These are phyloP conservation scores for Drosophila neotestacea DNA, from an alignment of 2,888 invertebrate species.

Conservation along the genomic window DNA sequence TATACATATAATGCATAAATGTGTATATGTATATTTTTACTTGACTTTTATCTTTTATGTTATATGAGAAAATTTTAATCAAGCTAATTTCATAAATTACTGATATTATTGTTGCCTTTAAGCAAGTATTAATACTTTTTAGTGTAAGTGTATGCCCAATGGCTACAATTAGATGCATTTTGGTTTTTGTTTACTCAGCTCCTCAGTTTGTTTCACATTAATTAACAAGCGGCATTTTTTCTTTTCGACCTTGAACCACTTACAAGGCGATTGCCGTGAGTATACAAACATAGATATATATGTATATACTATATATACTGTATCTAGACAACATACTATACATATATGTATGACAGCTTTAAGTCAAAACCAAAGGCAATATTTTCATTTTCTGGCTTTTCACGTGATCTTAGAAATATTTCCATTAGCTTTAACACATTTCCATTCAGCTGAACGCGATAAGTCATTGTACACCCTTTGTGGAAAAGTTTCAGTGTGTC, in stretches of 20 bases:
- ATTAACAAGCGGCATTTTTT: constrained; percentile 20
- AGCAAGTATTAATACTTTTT: neutral
- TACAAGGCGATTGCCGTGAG: constrained; percentile 3
- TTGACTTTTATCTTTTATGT: too few species aligned
- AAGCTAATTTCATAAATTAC: neutral
- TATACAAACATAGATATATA: constrained; percentile 7
- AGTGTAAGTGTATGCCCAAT: constrained; percentile 2
- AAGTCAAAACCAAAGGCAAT: neutral
- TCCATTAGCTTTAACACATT: constrained; percentile 21
- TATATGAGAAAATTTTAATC: neutral
- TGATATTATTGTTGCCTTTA: neutral
- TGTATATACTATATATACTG: neutral
- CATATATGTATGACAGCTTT: neutral
- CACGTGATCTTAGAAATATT: constrained; percentile 19
- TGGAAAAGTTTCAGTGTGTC: constrained; percentile 17
- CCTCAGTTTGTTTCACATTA: constrained; percentile 16
- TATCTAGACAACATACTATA: too few species aligned
- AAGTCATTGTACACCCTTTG: constrained; percentile 9
- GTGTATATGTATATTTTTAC: too few species aligned
- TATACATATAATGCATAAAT: neutral
- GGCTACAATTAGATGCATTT: constrained; percentile 5
- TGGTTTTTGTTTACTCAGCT: constrained; percentile 8
- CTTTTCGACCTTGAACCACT: constrained; percentile 23
- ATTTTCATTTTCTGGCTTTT: neutral
- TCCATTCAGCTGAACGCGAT: constrained; percentile 18